These are phyloP conservation scores for Oreotrochilus melanogaster DNA, from an alignment of 2,113 vertebrate species.

Conservation along the genomic window DNA sequence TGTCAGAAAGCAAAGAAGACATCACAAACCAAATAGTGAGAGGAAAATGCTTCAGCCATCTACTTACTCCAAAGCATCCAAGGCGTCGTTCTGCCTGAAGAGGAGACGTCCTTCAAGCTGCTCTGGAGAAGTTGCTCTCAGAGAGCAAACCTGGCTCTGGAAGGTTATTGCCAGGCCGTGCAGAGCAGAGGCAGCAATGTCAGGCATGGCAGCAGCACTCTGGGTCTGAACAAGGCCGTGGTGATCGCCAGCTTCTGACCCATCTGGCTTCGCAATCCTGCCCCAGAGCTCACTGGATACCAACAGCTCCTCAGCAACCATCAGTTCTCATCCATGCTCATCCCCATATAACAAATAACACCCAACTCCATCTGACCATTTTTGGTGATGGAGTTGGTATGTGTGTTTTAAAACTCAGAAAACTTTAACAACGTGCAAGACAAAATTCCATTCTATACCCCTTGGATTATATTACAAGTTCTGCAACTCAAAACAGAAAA, in stretches of 20 bases:
- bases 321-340: neutral
- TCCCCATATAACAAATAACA: neutral
- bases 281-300: neutral
- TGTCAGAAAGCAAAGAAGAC: neutral
- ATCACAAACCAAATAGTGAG: neutral
- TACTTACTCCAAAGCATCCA: neutral
- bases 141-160: neutral
- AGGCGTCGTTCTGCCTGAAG: neutral
- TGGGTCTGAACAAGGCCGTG: fast-evolving
- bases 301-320: neutral
- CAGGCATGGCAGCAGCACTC: neutral
- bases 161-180: neutral
- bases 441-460: neutral
- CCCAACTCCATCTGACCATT: neutral
- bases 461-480: neutral
- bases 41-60: neutral
- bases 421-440: neutral
- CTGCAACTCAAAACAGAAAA: neutral
- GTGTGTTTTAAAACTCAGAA: neutral
- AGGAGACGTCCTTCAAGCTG: neutral
- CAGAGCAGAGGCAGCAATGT: fast-evolving
- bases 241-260: fast-evolving
- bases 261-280: neutral
- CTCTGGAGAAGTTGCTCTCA: neutral
- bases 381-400: neutral